These are phyloP conservation scores for Acheta domesticus DNA, from an alignment of 2,888 invertebrate species.

Conservation along the genomic window DNA sequence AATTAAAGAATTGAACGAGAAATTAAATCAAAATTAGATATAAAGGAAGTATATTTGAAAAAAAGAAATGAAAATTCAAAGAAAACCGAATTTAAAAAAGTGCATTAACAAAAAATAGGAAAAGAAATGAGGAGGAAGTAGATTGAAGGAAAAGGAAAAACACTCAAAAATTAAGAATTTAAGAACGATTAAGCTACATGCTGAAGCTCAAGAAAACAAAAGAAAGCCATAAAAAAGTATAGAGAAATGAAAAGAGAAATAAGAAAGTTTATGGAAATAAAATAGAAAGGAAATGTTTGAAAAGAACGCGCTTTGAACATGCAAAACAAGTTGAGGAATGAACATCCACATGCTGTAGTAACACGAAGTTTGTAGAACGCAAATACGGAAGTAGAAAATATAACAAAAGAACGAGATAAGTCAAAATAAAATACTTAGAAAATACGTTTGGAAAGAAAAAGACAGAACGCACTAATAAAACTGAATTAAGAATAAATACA, in stretches of 20 bases:
- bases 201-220: background rate
- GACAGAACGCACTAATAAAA: background rate
- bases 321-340: no score
- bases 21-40: background rate
- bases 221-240: background rate
- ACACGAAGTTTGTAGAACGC: background rate
- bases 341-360: no score
- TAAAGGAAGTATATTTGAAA: background rate
- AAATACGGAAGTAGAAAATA: background rate
- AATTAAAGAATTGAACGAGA: background rate
- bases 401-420: no score
- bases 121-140: background rate
- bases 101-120: background rate
- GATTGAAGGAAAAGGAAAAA: background rate
- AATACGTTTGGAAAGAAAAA: background rate
- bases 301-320: no score
- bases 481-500: no score
- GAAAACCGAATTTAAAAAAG: background rate
- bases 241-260: background rate
- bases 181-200: background rate
- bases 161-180: background rate
- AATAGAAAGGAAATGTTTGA: no score
- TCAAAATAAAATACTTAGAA: background rate
- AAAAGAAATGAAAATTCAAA: background rate
- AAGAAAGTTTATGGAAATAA: no score